Evolutionary conservation across 2,113 vertebrate species (phyloP), one percentile per base, ranked within the genome.

Genomic region (Galeopterus variegatus): DNA sequence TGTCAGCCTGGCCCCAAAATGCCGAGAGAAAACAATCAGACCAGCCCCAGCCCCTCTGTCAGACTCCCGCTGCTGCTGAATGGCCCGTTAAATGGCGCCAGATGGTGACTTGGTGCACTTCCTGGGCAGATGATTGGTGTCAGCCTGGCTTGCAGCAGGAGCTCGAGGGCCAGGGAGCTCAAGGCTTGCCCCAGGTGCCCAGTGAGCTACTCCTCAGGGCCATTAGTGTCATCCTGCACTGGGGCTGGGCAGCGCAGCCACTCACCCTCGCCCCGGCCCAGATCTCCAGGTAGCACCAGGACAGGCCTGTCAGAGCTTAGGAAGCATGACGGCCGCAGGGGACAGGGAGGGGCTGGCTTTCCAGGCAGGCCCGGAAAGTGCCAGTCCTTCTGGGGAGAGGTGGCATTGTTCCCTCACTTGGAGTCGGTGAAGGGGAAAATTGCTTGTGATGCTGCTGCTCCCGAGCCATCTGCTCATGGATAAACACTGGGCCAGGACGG

Each of bases 51-150:
- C 90, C 96, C 83, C 95, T 81, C 96, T 96, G 93, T 98, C 97
- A 97, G 97, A 97, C 99, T 98, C 98, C 98, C 3, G 73, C 98
- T 98, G n/a, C n/a, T n/a, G 98, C 98, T 98, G 98, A 99, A 98
- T 98, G 98, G 98, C 97, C 97, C 10, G 15, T 50, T 93, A 98
- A 98, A 98, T 93, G 79, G 97, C 94, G 95, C 99, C 99, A 99
- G 99, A 99, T 99, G 99, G 99, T 96, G 97, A 96, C 98, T 98
- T 73, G 4, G 83, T 93, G 86, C 97, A 98, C 98, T 98, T 70
- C 98, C 98, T 97, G 98, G 98, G 98, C 98, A 95, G 98, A 98
- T 99, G 99, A 99, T 99, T 99, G 99, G 99, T 99, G 97, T 88
- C 92, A 19, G 54, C 91, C 84, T 79, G 58, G 96, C 91, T n/a